These are phyloP conservation scores for Sminthurides bifidus DNA, from an alignment of 1,140 invertebrate species.

Conservation along the genomic window DNA sequence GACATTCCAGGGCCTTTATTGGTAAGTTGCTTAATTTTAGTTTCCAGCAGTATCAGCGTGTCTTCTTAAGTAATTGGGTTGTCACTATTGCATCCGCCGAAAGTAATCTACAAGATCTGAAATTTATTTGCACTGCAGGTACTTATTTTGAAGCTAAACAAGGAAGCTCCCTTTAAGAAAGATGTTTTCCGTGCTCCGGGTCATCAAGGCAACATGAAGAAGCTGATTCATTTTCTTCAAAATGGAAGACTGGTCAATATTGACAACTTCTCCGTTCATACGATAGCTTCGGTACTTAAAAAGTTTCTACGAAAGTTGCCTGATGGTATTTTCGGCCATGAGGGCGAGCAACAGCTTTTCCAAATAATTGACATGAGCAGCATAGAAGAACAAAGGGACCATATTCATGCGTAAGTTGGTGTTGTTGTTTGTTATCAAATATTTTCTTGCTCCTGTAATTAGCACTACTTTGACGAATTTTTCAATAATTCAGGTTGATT, in stretches of 20 bases:
- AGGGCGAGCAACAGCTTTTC: constrained; percentile 82
- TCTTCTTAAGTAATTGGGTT: too few species aligned
- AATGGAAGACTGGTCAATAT: constrained; percentile 93
- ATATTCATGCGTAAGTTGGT: constrained; percentile 69
- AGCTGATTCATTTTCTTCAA: constrained; percentile 86
- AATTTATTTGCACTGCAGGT: constrained; percentile 47
- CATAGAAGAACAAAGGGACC: constrained; percentile 71
- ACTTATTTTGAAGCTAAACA: constrained; percentile 77
- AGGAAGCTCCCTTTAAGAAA: constrained; percentile 80
- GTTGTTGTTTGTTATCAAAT: neutral
- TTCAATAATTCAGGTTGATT: constrained; percentile 74
- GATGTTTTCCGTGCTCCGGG: constrained; percentile 90
- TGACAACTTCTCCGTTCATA: constrained; percentile 94
- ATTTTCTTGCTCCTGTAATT: neutral
- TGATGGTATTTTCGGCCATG: constrained; percentile 82
- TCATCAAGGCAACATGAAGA: constrained; percentile 89
- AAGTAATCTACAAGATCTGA: too few species aligned
- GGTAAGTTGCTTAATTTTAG: constrained; percentile 44
- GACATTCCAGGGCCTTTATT: constrained; percentile 81
- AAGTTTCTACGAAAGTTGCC: constrained; percentile 96
- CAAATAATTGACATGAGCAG: constrained; percentile 66
- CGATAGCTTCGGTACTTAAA: constrained; percentile 94
- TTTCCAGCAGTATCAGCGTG: too few species aligned
- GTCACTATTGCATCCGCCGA: too few species aligned
- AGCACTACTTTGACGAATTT: constrained; percentile 7